phyloP scores from a whole-genome alignment of 2,888 invertebrate species.

The Chironomus riparius region DNA sequence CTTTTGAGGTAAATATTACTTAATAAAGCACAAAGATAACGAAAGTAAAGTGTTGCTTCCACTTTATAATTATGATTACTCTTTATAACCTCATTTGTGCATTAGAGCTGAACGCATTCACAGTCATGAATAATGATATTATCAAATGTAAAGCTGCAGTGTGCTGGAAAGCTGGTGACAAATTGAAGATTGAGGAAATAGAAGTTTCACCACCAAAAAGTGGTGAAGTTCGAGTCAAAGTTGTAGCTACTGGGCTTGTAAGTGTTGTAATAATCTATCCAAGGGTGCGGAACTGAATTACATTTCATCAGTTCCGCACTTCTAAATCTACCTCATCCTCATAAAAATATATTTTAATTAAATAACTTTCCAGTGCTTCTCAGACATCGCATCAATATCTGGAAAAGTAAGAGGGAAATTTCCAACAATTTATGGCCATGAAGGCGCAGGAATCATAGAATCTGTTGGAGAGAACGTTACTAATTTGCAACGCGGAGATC shows the following conservation, averaged over 20 bases:
- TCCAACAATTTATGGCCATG: conserved; percentile 70
- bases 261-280: conserved; percentile 41
- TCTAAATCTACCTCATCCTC: too few relatives aligned
- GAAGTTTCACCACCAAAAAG: conserved; percentile 84
- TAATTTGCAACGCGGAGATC: conserved; percentile 72
- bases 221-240: conserved; percentile 73
- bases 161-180: conserved; percentile 81
- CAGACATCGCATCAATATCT: conserved; percentile 36
- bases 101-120: too few relatives aligned
- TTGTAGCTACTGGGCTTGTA: conserved; percentile 67
- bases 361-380: neutral
- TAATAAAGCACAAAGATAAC: too few relatives aligned
- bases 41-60: too few relatives aligned
- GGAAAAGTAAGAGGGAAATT: conserved; percentile 73
- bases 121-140: conserved; percentile 45
- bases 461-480: conserved; percentile 82
- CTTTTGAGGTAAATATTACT: too few relatives aligned
- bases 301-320: too few relatives aligned
- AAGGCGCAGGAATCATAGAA: conserved; percentile 85
- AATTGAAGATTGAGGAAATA: conserved; percentile 72
- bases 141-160: conserved; percentile 86
- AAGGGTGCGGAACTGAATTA: too few relatives aligned
- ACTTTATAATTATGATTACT: too few relatives aligned
- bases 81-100: too few relatives aligned
- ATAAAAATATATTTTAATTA: too few relatives aligned